Percentiles rank a stretch among this genome's conserved stretches.
phyloP scores from a whole-genome alignment of 1,140 invertebrate genomes.

The Heterodera carotae region DNA sequence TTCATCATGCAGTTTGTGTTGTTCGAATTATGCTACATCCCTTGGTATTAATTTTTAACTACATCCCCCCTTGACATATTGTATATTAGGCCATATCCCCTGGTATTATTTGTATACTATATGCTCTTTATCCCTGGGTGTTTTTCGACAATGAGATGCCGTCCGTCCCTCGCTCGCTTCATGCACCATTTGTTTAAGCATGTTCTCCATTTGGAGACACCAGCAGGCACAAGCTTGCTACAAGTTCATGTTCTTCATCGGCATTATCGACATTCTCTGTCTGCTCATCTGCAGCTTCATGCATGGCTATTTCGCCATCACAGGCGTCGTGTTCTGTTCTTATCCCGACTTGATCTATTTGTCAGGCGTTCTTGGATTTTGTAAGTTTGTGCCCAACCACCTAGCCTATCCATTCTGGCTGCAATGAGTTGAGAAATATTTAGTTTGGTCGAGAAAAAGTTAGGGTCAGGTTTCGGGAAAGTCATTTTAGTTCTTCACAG shows the following conservation, averaged over 20 bases:
- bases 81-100: too few relatives aligned
- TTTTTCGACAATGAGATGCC: too few relatives aligned
- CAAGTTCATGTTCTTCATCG: conserved; percentile 35
- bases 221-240: conserved; percentile 21
- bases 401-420: too few relatives aligned
- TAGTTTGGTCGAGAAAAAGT: too few relatives aligned
- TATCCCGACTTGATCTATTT: conserved; percentile 27
- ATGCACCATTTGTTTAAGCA: too few relatives aligned
- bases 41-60: neutral
- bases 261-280: conserved; percentile 29
- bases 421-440: too few relatives aligned
- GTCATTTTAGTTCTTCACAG: neutral
- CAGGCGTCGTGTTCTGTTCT: conserved; percentile 28
- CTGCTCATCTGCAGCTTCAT: conserved; percentile 15
- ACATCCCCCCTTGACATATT: neutral
- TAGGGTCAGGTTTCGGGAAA: too few relatives aligned
- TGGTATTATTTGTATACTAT: too few relatives aligned
- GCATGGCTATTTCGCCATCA: conserved; percentile 31
- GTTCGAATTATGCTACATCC: conserved; percentile 12
- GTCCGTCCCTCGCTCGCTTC: too few relatives aligned
- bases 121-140: too few relatives aligned
- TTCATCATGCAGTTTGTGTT: conserved; percentile 27
- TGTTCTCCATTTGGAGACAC: conserved; percentile 29
- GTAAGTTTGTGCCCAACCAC: too few relatives aligned
- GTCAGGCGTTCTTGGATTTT: conserved; percentile 24